Percentiles rank a stretch among this genome's conserved stretches.
These are phyloP conservation scores for Mobula birostris DNA, from an alignment of 2,113 vertebrate species.

Conservation along the genomic window DNA sequence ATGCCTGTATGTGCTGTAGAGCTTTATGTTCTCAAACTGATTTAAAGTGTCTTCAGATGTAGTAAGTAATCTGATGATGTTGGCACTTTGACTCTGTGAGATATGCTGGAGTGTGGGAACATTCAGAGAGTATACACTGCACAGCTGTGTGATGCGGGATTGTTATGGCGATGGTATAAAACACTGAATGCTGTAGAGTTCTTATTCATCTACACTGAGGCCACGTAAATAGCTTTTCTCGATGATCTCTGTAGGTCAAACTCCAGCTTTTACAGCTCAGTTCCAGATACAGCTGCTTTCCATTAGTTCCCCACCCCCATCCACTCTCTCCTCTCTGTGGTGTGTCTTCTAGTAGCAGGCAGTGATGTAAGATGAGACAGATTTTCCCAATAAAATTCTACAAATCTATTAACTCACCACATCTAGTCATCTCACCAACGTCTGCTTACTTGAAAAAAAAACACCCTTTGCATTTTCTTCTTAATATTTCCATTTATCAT, in stretches of 20 bases:
- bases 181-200: neutral
- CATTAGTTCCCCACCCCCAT: neutral
- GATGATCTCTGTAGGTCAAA: neutral
- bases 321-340: neutral
- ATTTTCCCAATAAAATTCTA: slow-evolving; percentile 17
- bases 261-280: slow-evolving; percentile 5
- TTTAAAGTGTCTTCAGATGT: neutral
- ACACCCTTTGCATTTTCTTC: neutral
- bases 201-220: neutral
- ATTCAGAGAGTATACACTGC: neutral
- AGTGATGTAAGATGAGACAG: slow-evolving; percentile 31
- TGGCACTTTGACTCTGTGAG: neutral
- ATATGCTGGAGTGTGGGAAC: neutral
- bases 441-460: slow-evolving; percentile 15
- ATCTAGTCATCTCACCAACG: slow-evolving; percentile 27
- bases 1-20: no score
- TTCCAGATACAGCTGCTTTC: slow-evolving; percentile 31
- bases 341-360: slow-evolving; percentile 19
- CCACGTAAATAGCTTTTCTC: slow-evolving; percentile 31
- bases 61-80: neutral
- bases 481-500: slow-evolving; percentile 2
- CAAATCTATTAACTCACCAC: slow-evolving; percentile 19
- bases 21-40: neutral
- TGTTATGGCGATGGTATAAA: slow-evolving; percentile 4
- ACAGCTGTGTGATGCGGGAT: neutral